Base-by-base conservation (phyloP, 2,113 vertebrate genomes). In the Taxidea taxus region DNA sequence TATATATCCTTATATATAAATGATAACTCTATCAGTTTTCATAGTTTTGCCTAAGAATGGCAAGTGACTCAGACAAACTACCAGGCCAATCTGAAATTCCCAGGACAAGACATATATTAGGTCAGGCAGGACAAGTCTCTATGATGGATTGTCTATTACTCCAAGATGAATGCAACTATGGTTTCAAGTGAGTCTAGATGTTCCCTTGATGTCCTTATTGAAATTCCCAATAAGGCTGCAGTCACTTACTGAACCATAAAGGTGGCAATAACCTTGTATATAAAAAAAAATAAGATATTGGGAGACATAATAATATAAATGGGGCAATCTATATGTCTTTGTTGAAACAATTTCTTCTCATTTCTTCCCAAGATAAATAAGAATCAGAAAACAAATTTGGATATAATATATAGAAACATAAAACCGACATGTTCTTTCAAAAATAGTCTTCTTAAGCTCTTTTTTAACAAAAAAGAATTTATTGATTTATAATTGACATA, bases 181-280 rank as follows among this genome's bases (percentile, higher is more conserved):
- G 87, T 97, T 97, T 97, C 93, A 90, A 96, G 74, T 47, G 81
- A 91, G 54, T 77, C 81, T 87, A 80, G 70, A n/a, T 98, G 49
- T 75, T 95, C 89, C 93, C 49, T 84, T 93, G 91, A 87, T 94
- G 87, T 90, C 75, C 95, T 97, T 95, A 97, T 83, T 97, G 93
- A 96, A 96, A 97, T 96, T 95, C 49, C 18, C 89, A 58, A 29
- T 66, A 91, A 97, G 27, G 21, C 34, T 72, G 29, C 74, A 94
- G 47, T 74, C 72, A 94, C 58, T 84, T 96, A 74, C 87, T 98
- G 91, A 98, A 93, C 75, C 93, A 93, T 97, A 97, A 96, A 98
- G 80, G 56, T 90, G 74, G 72, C n/a, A 78, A 87, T 95, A 87
- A 93, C 80, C 78, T 97, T 97, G 84, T 4, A 81, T 44, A 66